Evolutionary conservation across 2,113 vertebrate species (phyloP).

Genomic region (Seriola aureovittata): DNA sequence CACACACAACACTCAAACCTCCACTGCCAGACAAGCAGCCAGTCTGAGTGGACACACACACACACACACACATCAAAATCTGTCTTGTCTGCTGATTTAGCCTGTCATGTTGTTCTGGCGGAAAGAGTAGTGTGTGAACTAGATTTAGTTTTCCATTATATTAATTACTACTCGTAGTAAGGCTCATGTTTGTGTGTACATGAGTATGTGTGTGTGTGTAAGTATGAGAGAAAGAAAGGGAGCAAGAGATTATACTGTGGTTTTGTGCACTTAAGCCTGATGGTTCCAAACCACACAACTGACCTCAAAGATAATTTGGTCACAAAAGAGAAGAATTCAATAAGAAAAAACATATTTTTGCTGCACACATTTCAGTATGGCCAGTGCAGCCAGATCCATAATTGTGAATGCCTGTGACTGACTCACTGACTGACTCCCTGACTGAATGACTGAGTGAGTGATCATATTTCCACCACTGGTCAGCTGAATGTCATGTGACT

Average conservation of each 20-base stretch:
- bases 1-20: background rate
- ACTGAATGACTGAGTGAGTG: too few relatives aligned
- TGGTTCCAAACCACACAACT: background rate
- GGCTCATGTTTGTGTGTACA: background rate
- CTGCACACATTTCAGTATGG: too few relatives aligned
- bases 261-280: background rate
- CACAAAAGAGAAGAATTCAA: background rate
- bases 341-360: background rate
- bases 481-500: too few relatives aligned
- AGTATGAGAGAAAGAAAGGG: background rate
- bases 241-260: background rate
- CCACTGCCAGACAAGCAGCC: constrained; percentile 19
- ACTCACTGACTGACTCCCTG: too few relatives aligned
- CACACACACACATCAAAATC: constrained; percentile 6
- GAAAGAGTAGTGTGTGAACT: background rate
- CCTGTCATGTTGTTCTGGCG: constrained; percentile 1
- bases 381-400: too few relatives aligned
- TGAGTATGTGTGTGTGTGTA: background rate
- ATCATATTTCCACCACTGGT: too few relatives aligned
- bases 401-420: too few relatives aligned
- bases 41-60: constrained; percentile 12
- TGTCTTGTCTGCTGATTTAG: constrained; percentile 22
- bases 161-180: background rate
- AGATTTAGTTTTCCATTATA: background rate
- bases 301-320: background rate